Conservation (phyloP, 2,113 vertebrate species). For the Procapra przewalskii region DNA sequence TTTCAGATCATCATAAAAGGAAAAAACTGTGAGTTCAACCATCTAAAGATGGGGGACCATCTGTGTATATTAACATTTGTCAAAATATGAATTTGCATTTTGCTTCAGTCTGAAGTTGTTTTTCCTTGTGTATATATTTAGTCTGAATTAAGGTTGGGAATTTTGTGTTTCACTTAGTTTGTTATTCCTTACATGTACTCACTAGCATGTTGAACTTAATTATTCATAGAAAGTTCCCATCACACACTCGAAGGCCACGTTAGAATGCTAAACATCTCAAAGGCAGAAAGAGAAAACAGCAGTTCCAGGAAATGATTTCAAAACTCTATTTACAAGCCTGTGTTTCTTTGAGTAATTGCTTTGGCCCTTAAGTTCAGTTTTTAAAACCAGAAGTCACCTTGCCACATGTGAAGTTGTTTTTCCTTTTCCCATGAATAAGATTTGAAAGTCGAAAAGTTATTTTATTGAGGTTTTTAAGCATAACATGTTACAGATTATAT, state of each 20-base stretch:
- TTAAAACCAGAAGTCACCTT: conserved; percentile 3
- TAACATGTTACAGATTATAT: neutral
- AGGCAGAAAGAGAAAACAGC: neutral
- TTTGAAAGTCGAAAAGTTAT: conserved; percentile 8
- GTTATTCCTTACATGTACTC: neutral
- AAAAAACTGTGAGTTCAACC: neutral
- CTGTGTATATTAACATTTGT: neutral
- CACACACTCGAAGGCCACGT: neutral
- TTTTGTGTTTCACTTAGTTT: neutral
- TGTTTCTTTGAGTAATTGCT: neutral
- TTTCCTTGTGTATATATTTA: neutral
- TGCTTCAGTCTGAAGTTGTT: neutral
- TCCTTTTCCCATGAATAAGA: neutral
- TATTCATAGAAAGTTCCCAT: neutral
- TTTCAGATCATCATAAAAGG: neutral
- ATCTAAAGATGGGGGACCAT: neutral
- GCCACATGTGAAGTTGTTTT: neutral
- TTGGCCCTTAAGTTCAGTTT: neutral
- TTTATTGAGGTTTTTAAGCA: conserved; percentile 1
- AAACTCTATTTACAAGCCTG: neutral
- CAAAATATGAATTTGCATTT: neutral
- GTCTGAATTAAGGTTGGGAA: neutral
- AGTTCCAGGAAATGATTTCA: neutral
- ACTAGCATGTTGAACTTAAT: neutral
- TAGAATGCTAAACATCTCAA: neutral